Conservation (phyloP, 2,888 invertebrate species). For the Cheilosia scutellata region DNA sequence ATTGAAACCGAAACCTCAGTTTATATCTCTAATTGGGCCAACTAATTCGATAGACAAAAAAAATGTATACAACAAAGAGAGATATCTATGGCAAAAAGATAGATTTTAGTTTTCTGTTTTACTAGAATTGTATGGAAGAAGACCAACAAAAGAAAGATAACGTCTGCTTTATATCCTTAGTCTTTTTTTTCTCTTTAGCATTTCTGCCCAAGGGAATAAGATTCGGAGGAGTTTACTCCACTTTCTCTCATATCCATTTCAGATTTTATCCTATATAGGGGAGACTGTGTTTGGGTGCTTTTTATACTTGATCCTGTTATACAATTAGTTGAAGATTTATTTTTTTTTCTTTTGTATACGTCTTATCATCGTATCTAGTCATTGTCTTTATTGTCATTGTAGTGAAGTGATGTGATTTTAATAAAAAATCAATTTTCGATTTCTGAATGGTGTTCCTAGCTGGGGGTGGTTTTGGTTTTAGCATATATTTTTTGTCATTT, state of each 20-base stretch:
- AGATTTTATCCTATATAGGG: slow-evolving; percentile 5
- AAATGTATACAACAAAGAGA: slow-evolving; percentile 18
- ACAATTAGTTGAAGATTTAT: slow-evolving; percentile 70
- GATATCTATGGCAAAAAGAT: not conserved
- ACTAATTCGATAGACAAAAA: not conserved
- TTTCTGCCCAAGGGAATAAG: slow-evolving; percentile 27
- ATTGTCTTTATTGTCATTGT: slow-evolving; percentile 32
- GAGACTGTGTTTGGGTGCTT: slow-evolving; percentile 36
- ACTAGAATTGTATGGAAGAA: not conserved
- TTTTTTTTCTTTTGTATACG: slow-evolving; percentile 27
- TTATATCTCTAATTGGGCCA: slow-evolving; percentile 36
- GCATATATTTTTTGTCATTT: slow-evolving; percentile 27
- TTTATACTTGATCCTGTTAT: slow-evolving; percentile 45
- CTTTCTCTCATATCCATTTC: slow-evolving; percentile 12
- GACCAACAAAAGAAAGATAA: slow-evolving; percentile 32
- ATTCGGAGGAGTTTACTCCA: slow-evolving; percentile 26
- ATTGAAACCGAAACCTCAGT: not conserved
- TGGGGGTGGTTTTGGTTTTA: not conserved
- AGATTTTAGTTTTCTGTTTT: slow-evolving; percentile 34
- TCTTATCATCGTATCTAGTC: slow-evolving; percentile 5
- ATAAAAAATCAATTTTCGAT: slow-evolving; percentile 70
- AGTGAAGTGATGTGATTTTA: slow-evolving; percentile 64
- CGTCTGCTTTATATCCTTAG: slow-evolving; percentile 52
- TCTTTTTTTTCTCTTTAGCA: slow-evolving; percentile 22
- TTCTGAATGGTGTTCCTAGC: slow-evolving; percentile 31